These are phyloP conservation scores for Amblyornis subalaris DNA, from an alignment of 2,113 vertebrate genomes.

Conservation along the genomic window DNA sequence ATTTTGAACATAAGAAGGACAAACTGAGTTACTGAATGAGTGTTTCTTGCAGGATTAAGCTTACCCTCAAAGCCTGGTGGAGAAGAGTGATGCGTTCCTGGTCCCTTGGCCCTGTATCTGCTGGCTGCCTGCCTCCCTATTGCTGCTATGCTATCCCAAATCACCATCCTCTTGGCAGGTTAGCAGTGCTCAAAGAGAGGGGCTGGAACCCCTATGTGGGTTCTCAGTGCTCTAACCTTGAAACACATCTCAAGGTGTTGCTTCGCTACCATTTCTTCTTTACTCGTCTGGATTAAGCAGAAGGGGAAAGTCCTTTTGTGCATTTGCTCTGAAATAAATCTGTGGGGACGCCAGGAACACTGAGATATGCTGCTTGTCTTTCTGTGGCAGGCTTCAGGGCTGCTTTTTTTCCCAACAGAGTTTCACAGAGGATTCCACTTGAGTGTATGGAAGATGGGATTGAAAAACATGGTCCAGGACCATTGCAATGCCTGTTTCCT, in stretches of 20 bases:
- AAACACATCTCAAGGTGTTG: not conserved
- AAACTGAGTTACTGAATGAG: not conserved
- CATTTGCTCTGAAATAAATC: not conserved
- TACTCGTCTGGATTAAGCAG: not conserved
- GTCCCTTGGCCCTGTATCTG: not conserved
- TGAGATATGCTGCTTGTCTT: not conserved
- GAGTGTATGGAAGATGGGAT: not conserved
- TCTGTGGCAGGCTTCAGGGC: not conserved
- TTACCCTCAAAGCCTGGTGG: not conserved
- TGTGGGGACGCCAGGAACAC: not conserved
- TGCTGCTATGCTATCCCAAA: not conserved
- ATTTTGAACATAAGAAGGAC: not conserved
- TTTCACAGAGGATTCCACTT: not conserved
- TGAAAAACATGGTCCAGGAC: fast-evolving
- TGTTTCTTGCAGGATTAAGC: not conserved
- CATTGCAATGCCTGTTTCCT: not conserved
- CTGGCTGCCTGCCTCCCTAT: not conserved
- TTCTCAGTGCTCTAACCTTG: not conserved
- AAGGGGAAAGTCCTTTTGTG: fast-evolving
- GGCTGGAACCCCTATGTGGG: fast-evolving
- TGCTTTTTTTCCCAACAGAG: not conserved
- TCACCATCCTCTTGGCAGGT: not conserved
- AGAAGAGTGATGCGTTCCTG: not conserved
- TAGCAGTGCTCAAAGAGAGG: not conserved
- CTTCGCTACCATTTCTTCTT: not conserved